Conservation (phyloP, 2,888 invertebrate species). For the Eristalis pertinax region DNA sequence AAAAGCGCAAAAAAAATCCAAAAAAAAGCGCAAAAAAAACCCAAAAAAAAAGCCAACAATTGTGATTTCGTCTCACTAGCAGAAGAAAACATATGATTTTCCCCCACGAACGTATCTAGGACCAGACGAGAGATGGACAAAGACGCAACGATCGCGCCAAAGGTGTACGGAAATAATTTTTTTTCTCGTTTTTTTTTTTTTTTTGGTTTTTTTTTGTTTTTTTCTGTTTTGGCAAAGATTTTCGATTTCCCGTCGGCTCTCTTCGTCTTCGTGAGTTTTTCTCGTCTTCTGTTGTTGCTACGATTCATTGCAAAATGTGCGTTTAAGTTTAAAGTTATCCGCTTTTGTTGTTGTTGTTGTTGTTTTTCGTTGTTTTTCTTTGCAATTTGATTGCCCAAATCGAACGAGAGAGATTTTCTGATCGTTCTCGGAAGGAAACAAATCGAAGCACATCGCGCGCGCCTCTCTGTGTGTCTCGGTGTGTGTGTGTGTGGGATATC, state of each 20-base stretch:
- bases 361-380: slow-evolving; percentile 1
- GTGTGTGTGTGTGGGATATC: too few relatives aligned
- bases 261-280: slow-evolving; percentile 27
- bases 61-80: slow-evolving; percentile 2
- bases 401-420: too few relatives aligned
- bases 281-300: background rate
- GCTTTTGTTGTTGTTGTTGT: slow-evolving; percentile 30
- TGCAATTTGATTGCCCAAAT: background rate
- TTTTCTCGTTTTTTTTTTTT: slow-evolving; percentile 24
- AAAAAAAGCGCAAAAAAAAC: background rate
- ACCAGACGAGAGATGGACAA: background rate
- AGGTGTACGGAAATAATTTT: slow-evolving; percentile 26
- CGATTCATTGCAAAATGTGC: slow-evolving; percentile 44
- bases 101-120: background rate
- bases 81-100: slow-evolving; percentile 17
- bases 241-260: background rate
- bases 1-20: background rate
- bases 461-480: too few relatives aligned
- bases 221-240: slow-evolving; percentile 35
- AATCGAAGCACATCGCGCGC: too few relatives aligned
- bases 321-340: slow-evolving; percentile 25
- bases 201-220: too few relatives aligned
- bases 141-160: too few relatives aligned
- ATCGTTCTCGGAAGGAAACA: too few relatives aligned
- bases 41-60: background rate